phyloP scores from a whole-genome alignment of 1,140 invertebrate genomes.

The Agrypnia vestita region DNA sequence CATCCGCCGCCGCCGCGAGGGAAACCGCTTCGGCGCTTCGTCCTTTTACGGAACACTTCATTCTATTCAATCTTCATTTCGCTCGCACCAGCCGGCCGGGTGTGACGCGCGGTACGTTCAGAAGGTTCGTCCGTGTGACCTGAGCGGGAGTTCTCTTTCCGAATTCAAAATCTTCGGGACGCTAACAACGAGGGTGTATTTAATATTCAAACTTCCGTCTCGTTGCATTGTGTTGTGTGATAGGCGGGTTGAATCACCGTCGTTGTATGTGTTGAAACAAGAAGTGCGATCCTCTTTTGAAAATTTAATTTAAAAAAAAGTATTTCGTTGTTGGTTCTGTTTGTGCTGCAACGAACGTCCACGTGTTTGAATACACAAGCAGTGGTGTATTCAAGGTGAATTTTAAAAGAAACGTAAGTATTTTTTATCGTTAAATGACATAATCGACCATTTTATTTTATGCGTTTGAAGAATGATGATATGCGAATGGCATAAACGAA shows the following conservation, averaged over 20 bases:
- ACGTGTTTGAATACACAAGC: constrained; percentile 22
- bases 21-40: background rate
- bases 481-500: no score
- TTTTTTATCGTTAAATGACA: background rate
- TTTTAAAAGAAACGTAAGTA: constrained; percentile 12
- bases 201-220: background rate
- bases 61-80: constrained; percentile 15
- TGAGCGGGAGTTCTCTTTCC: constrained; percentile 14
- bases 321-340: constrained; percentile 1
- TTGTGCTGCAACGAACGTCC: background rate
- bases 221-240: background rate
- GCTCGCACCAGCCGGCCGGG: constrained; percentile 1
- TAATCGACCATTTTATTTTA: background rate
- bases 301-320: background rate
- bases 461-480: no score
- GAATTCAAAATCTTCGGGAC: background rate
- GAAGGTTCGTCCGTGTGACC: background rate
- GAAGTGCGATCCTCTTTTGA: no score
- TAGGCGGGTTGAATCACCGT: no score
- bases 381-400: background rate
- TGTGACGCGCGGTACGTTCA: background rate
- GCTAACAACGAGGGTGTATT: background rate
- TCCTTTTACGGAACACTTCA: constrained; percentile 1
- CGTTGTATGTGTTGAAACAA: no score
- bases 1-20: background rate